phyloP scores from a whole-genome alignment of 2,797 vertebrate species.

The Rhinella marina region DNA sequence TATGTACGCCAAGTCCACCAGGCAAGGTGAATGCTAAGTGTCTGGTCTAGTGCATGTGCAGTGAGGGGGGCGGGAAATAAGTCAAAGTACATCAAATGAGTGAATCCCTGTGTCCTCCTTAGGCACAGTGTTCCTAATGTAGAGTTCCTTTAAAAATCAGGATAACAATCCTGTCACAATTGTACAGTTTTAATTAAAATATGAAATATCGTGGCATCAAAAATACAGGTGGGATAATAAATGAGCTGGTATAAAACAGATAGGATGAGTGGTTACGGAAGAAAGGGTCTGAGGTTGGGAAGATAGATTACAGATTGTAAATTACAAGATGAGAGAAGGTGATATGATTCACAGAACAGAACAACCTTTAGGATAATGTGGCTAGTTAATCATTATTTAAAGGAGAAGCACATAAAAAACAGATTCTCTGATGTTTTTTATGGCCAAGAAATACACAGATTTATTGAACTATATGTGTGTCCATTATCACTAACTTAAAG shows the following conservation, averaged over 20 bases:
- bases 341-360: conserved; percentile 37
- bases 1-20: no score
- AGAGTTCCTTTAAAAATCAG: neutral
- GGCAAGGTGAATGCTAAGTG: no score
- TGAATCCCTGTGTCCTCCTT: neutral
- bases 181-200: no score
- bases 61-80: no score
- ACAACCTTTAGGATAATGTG: conserved; percentile 34
- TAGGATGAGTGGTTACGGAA: neutral
- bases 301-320: conserved; percentile 50
- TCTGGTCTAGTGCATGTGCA: no score
- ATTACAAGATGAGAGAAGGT: conserved; percentile 40
- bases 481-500: no score
- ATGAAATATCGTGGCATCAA: neutral
- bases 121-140: neutral
- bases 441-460: neutral
- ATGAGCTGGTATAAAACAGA: conserved; percentile 16
- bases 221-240: conserved; percentile 37
- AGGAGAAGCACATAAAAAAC: neutral
- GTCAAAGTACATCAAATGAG: no score
- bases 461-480: no score
- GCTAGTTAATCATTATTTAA: neutral
- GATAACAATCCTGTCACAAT: neutral
- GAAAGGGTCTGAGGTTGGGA: conserved; percentile 10
- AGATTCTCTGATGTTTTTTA: neutral